Percentiles rank a stretch among this genome's conserved stretches.
phyloP scores from a whole-genome alignment of 1,140 invertebrate genomes.

The Neodiprion pinetum region DNA sequence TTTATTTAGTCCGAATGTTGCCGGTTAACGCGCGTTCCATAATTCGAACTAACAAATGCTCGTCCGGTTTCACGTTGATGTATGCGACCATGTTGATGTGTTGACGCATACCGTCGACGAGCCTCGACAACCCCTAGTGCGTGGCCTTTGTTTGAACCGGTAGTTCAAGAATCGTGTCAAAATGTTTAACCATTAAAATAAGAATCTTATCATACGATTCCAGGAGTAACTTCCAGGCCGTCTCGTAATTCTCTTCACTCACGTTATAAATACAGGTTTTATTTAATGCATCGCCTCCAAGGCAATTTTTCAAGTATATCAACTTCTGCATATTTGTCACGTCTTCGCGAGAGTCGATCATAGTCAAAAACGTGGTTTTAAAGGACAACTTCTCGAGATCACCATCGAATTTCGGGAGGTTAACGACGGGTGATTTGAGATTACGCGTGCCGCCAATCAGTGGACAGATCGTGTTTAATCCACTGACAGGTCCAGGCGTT shows the following conservation, averaged over 20 bases:
- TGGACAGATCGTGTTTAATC: neutral
- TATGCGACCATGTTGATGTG: slow-evolving; percentile 27
- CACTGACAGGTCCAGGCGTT: neutral
- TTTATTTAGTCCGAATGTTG: slow-evolving; percentile 23
- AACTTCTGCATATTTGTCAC: slow-evolving; percentile 25
- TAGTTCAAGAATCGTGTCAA: slow-evolving; percentile 26
- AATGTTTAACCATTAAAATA: slow-evolving; percentile 19
- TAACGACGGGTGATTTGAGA: slow-evolving; percentile 25
- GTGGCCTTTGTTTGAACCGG: slow-evolving; percentile 20
- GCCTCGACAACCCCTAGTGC: slow-evolving; percentile 20
- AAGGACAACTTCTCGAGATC: slow-evolving; percentile 24
- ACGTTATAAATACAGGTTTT: slow-evolving; percentile 21
- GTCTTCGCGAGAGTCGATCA: slow-evolving; percentile 23
- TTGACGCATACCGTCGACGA: slow-evolving; percentile 27
- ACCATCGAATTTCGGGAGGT: slow-evolving; percentile 27
- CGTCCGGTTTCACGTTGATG: slow-evolving; percentile 21
- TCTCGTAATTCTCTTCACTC: slow-evolving; percentile 25
- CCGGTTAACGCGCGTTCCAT: slow-evolving; percentile 26
- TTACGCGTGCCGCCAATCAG: neutral
- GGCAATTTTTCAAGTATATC: slow-evolving; percentile 15
- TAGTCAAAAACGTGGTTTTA: slow-evolving; percentile 24
- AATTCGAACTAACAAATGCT: slow-evolving; percentile 26
- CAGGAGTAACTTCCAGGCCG: slow-evolving; percentile 20
- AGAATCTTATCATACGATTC: slow-evolving; percentile 22
- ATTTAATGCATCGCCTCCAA: slow-evolving; percentile 20